These are phyloP conservation scores for Euproctis similis DNA, from an alignment of 2,888 invertebrate species.

Conservation along the genomic window DNA sequence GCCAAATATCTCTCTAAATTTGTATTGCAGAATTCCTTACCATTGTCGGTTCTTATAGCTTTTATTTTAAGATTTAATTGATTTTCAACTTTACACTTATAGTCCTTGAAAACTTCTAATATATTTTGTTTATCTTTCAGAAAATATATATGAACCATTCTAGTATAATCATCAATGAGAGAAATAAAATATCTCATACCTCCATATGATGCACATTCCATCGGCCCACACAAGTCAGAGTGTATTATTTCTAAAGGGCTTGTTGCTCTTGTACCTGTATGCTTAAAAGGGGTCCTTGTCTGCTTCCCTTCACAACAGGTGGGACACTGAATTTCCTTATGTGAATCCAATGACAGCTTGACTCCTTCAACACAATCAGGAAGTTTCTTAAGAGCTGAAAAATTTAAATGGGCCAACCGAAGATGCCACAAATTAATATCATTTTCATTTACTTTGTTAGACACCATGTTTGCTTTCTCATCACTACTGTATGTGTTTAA, in stretches of 20 bases:
- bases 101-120: conserved; percentile 2
- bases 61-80: conserved; percentile 2
- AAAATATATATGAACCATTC: conserved; percentile 3
- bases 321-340: neutral
- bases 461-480: neutral
- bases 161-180: conserved; percentile 2
- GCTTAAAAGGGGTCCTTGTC: neutral
- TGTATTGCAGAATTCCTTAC: conserved; percentile 1
- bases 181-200: conserved; percentile 2
- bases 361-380: conserved; percentile 1
- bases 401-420: neutral
- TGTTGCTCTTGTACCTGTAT: neutral
- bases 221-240: conserved; percentile 1
- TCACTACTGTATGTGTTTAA: conserved; percentile 1
- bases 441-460: neutral
- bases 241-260: neutral
- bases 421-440: conserved; percentile 1
- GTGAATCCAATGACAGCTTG: neutral
- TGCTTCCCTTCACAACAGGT: conserved; percentile 1
- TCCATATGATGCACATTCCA: neutral
- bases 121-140: conserved; percentile 2
- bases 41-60: conserved; percentile 2
- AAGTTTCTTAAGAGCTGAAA: conserved; percentile 1
- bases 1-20: neutral
- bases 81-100: conserved; percentile 4